Conservation (phyloP, 2,797 vertebrate genomes). For the Tangara arthus region DNA sequence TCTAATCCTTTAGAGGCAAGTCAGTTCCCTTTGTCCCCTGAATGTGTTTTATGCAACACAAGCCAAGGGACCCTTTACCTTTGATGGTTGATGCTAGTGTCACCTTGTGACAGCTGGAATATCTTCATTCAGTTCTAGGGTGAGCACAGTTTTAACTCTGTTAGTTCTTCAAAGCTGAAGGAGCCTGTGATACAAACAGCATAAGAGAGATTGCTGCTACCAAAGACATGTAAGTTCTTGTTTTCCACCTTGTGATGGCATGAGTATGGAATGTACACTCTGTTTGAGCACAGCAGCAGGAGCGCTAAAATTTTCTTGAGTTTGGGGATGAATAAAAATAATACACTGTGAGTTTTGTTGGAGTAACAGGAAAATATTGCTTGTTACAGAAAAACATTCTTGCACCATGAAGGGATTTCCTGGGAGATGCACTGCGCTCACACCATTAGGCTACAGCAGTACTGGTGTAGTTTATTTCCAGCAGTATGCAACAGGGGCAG, state of each 20-base stretch:
- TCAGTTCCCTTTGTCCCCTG: neutral
- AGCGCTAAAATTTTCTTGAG: neutral
- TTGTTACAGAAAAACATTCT: neutral
- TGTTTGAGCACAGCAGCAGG: neutral
- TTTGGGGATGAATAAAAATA: neutral
- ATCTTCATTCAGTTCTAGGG: neutral
- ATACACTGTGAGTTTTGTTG: neutral
- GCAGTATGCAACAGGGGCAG: rapidly evolving
- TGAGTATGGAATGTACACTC: neutral
- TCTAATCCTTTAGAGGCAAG: neutral
- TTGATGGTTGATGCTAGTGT: neutral
- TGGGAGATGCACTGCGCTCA: neutral
- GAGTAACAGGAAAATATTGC: neutral
- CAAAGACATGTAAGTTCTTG: neutral
- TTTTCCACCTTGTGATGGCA: neutral
- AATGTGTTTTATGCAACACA: neutral
- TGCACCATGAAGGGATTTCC: neutral
- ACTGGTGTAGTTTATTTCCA: neutral
- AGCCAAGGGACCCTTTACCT: neutral
- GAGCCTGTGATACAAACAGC: neutral
- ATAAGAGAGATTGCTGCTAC: neutral
- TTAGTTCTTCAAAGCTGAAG: neutral
- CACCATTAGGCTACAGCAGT: rapidly evolving
- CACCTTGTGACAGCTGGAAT: neutral
- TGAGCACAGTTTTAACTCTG: neutral